Conservation (phyloP, 2,113 vertebrate genomes). For the Rhadina sibilatrix region DNA sequence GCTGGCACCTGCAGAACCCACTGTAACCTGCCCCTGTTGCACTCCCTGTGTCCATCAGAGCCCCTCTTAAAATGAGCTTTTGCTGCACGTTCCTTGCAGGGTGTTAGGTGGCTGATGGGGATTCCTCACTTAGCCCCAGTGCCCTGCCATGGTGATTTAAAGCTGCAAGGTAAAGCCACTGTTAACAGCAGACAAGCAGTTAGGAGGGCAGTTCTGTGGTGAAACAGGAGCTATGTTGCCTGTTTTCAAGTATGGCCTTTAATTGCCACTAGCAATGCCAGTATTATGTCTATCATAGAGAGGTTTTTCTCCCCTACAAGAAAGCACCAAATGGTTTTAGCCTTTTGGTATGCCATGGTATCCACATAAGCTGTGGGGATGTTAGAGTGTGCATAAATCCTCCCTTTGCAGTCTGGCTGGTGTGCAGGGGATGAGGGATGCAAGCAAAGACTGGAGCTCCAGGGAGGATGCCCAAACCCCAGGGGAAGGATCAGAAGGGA, state of each 20-base stretch:
- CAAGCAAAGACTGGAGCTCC: not conserved
- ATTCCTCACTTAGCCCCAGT: not conserved
- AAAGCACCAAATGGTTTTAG: not conserved
- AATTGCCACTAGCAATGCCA: not conserved
- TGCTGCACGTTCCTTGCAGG: not conserved
- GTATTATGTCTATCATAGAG: not conserved
- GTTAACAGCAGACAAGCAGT: not conserved
- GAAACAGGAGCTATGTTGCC: not conserved
- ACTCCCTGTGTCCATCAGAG: accelerated
- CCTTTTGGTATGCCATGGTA: not conserved
- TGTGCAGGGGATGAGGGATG: not conserved
- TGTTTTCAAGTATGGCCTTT: not conserved
- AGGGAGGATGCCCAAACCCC: too few species aligned
- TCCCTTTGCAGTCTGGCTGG: not conserved
- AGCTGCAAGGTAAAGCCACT: not conserved
- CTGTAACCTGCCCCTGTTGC: accelerated
- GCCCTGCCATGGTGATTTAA: not conserved
- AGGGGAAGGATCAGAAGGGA: not conserved
- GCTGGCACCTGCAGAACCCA: not conserved
- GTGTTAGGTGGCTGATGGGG: too few species aligned
- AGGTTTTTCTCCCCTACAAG: not conserved
- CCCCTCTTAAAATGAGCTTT: not conserved
- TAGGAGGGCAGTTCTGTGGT: not conserved
- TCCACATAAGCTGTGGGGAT: not conserved
- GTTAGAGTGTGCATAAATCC: not conserved